A percentile compares a stretch with the other conserved stretches of the same genome.
Conservation (phyloP, 2,888 invertebrate species). For the Stratiomys singularior region DNA sequence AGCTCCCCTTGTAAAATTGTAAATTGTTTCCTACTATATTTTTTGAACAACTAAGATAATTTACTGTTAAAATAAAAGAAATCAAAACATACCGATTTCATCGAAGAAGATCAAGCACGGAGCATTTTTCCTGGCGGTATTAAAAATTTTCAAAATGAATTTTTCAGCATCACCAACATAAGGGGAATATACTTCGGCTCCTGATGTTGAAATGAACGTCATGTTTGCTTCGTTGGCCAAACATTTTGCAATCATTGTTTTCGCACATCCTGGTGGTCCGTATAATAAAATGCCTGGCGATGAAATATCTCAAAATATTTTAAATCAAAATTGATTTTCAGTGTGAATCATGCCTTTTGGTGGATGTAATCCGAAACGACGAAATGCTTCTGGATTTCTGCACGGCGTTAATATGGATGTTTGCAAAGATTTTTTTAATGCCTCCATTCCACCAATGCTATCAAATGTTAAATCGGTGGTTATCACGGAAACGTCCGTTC, state of each 20-base stretch:
- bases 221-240: constrained; percentile 68
- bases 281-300: constrained; percentile 69
- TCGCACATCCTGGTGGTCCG: constrained; percentile 76
- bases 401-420: constrained; percentile 71
- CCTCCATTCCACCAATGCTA: constrained; percentile 69
- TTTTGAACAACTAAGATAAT: no score
- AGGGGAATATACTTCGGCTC: constrained; percentile 73
- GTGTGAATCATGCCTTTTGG: constrained; percentile 66
- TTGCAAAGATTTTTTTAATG: constrained; percentile 67
- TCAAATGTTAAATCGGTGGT: constrained; percentile 64
- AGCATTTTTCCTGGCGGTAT: constrained; percentile 70
- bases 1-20: no score
- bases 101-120: constrained; percentile 73
- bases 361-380: constrained; percentile 68
- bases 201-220: constrained; percentile 70
- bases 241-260: constrained; percentile 71
- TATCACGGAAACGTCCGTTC: constrained; percentile 65
- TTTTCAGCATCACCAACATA: constrained; percentile 74
- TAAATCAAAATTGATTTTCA: not conserved
- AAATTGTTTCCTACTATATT: no score
- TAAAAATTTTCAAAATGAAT: constrained; percentile 70
- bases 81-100: constrained; percentile 69
- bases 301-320: not conserved
- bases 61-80: no score
- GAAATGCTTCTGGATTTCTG: constrained; percentile 68